Evolutionary conservation across 2,888 invertebrate genomes (phyloP).

Genomic region (Prionchulus punctatus): DNA sequence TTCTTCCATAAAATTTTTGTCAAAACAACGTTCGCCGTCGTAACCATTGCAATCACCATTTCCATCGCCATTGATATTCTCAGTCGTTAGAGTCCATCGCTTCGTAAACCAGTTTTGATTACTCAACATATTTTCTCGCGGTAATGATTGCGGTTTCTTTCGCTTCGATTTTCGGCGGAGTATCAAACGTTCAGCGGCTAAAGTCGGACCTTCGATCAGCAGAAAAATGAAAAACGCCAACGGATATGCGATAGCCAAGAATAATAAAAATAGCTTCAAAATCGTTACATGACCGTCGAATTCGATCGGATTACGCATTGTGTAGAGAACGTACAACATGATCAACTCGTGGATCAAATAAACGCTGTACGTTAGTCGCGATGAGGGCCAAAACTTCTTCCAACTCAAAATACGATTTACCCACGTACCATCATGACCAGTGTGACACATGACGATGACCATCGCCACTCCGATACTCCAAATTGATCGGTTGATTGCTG

Average conservation of each 20-base stretch:
- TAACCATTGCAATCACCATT: too few relatives aligned
- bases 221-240: background rate
- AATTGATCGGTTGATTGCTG: background rate
- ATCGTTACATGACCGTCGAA: background rate
- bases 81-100: too few relatives aligned
- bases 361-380: constrained; percentile 3
- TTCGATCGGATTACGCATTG: background rate
- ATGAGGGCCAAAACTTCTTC: background rate
- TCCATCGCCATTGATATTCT: too few relatives aligned
- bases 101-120: too few relatives aligned
- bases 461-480: background rate
- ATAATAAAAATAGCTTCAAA: background rate
- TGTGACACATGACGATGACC: constrained; percentile 4
- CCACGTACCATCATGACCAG: background rate
- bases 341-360: constrained; percentile 8
- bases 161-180: background rate
- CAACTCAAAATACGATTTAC: background rate
- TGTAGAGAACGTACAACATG: background rate
- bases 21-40: too few relatives aligned
- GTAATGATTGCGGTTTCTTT: too few relatives aligned
- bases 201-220: constrained; percentile 1
- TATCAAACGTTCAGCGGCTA: constrained; percentile 3
- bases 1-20: too few relatives aligned
- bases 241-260: background rate
- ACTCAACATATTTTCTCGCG: too few relatives aligned